These are phyloP conservation scores for Dicerorhinus sumatrensis DNA, from an alignment of 2,113 vertebrate species.

Conservation along the genomic window DNA sequence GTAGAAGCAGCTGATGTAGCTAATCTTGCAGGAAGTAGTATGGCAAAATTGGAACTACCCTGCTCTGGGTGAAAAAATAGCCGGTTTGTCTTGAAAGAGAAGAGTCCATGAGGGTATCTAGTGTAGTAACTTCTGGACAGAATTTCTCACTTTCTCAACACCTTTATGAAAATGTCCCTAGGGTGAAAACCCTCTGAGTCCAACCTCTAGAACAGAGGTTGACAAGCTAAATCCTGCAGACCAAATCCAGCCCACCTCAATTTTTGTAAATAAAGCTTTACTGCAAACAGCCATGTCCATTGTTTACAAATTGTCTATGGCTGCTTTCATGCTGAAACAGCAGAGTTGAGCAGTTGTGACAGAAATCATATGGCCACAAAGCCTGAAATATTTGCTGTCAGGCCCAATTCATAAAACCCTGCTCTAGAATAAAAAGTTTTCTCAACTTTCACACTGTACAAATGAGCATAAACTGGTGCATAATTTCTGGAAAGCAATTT, in stretches of 20 bases:
- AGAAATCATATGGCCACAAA: background rate
- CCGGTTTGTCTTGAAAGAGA: background rate
- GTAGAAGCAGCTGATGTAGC: slow-evolving; percentile 67
- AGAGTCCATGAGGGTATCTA: background rate
- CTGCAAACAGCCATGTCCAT: background rate
- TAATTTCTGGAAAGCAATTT: background rate
- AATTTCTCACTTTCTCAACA: background rate
- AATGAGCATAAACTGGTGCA: background rate
- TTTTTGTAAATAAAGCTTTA: background rate
- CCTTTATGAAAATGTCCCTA: background rate
- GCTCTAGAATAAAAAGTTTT: background rate
- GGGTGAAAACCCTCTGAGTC: background rate
- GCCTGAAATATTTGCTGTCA: background rate
- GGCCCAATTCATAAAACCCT: background rate
- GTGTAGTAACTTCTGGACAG: background rate
- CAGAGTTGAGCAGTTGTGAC: background rate
- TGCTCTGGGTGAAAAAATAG: background rate
- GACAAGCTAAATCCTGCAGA: background rate
- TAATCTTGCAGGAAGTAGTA: slow-evolving; percentile 24
- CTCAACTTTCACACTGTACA: background rate
- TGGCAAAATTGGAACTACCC: background rate
- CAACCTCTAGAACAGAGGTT: background rate
- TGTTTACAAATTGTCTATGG: background rate
- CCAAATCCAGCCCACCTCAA: background rate
- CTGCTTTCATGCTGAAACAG: background rate